Evolutionary conservation across 2,797 vertebrate species (phyloP), one percentile per base, ranked within the genome.

Genomic region (Hippocampus kuda): DNA sequence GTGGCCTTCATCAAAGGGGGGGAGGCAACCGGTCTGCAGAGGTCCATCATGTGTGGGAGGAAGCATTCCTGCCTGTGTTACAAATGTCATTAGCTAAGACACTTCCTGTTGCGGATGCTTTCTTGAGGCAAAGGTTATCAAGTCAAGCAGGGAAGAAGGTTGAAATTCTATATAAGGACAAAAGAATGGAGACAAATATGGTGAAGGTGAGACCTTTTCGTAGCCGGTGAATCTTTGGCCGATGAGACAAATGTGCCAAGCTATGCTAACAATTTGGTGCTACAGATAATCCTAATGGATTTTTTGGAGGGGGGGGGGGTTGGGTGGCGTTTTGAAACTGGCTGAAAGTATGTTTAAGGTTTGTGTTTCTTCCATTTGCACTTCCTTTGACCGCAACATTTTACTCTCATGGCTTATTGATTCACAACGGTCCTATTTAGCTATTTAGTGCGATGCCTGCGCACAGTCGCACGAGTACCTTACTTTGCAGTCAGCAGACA

Each of bases 1-100:
- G 76, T 85, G 84, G 86, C 86, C 87, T 88, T 87, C 77, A 81
- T 77, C 69, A 77, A 70, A 78, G 66, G 69, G 77, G 70, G 76
- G 80, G 79, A 80, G 77, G 75, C 83, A 65, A 69, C 83, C 73
- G 56, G 72, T 75, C 78, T 81, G 68, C 12, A 44, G 75, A 68
- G 78, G 57, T 60, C 27, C 16, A 34, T 34, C 26, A 8, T 34
- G 26, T 60, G 57, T 77, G 62, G 71, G 70, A 30, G 60, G 26
- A 5, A 62, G 16, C 26, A 48, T n/a, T 70, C 53, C 26, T 49
- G 11, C 42, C 6, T 24, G 61, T 44, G 38, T 42, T 63, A 12
- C 2, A 77, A 84, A 79, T 79, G 66, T 68, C 42, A 76, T 77
- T 77, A 75, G 70, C n/a, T 42, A 2, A 38, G 22, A 12, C 11